Base-by-base conservation (phyloP, 2,797 vertebrate genomes). In the Spinus pinus region DNA sequence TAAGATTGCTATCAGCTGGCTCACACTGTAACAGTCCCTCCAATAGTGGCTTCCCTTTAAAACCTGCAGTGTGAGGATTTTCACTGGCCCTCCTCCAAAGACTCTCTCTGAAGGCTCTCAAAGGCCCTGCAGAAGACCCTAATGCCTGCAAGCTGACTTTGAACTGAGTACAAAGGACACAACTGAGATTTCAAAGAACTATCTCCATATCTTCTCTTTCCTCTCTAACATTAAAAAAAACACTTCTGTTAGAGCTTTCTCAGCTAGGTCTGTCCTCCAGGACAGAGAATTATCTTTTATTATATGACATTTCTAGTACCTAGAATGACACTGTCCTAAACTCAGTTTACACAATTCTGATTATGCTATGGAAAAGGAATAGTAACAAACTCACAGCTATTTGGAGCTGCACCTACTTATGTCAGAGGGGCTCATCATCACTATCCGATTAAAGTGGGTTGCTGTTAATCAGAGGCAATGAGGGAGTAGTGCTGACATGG, bases 401-500 rank as follows among this genome's bases (percentile, higher is more conserved):
- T 58, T 70, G 83, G 37, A 87, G 16, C 27, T 94, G 31, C 39
- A 78, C 30, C 19, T 85, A 37, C 58, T 61, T 71, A 14, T 80
- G 78, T 67, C 86, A 91, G 65, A 93, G 79, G 47, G 84, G 50
- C 9, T 94, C 60, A 82, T 95, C 93, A 89, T 90, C 93, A 88
- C 93, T 66, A 80, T 41, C 51, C 6, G 42, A 95, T 94, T 95
- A 94, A 67, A 88, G 60, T 27, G 60, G 35, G 64, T 16, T 85
- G 49, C 37, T 92, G 15, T 27, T 92, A 89, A 88, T 95, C 86
- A 94, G 51, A 90, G 47, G 25, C 77, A 82, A 53, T 22, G 64
- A 94, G 49, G 82, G 72, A 86, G 72, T 93, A 79, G 93, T 81
- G 95, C 75, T 95, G 95, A 96, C 93, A n/a, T 41, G 49, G 53